Evolutionary conservation across 2,113 vertebrate species (phyloP).

Genomic region (Donacobius atricapilla): DNA sequence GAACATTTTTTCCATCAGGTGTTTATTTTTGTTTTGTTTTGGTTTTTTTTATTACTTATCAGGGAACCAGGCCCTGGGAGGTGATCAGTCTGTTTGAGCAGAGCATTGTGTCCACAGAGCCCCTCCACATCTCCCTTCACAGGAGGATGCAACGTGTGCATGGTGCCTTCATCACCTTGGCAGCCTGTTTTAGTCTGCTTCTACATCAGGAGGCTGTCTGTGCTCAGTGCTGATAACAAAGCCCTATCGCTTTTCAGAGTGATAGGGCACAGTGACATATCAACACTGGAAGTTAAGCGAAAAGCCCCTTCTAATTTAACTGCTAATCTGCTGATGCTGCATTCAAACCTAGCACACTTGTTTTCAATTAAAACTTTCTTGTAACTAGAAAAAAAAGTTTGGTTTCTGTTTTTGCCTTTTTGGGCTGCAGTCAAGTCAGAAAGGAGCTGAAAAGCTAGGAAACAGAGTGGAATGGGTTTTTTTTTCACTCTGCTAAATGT

Average conservation of each 20-base stretch:
- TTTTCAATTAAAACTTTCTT: slow-evolving; percentile 76
- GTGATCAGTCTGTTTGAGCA: slow-evolving; percentile 24
- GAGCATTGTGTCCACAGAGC: neutral
- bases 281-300: slow-evolving; percentile 69
- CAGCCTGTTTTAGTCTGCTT: slow-evolving; percentile 70
- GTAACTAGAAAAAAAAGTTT: slow-evolving; percentile 46
- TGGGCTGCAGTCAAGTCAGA: neutral
- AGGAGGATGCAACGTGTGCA: slow-evolving; percentile 27
- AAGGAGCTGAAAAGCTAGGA: neutral
- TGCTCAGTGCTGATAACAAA: slow-evolving; percentile 71
- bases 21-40: neutral
- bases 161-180: slow-evolving; percentile 62
- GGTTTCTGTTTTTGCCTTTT: neutral
- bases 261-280: slow-evolving; percentile 75
- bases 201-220: slow-evolving; percentile 67
- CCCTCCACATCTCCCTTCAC: neutral
- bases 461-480: neutral
- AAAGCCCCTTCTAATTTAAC: slow-evolving; percentile 76
- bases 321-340: slow-evolving; percentile 64
- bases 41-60: neutral
- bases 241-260: slow-evolving; percentile 71
- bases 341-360: slow-evolving; percentile 49
- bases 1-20: neutral
- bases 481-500: neutral
- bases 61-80: neutral